Evolutionary conservation across 2,888 invertebrate genomes (phyloP).

Genomic region (Ennomos fuscantarius): DNA sequence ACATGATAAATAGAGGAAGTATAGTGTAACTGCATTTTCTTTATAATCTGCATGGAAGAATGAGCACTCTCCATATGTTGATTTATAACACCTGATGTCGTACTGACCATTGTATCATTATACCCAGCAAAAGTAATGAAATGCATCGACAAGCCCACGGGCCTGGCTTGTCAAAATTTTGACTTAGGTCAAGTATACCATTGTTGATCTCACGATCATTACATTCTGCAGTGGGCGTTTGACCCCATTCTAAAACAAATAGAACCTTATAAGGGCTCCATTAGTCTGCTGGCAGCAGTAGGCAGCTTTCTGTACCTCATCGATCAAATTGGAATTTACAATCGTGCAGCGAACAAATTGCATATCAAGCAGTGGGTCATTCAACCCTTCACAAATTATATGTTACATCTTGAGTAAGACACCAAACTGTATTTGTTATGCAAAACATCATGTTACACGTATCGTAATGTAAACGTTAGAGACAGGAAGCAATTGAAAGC

Average conservation of each 20-base stretch:
- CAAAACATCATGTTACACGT: slow-evolving; percentile 47
- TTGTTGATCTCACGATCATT: slow-evolving; percentile 63
- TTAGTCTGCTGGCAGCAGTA: slow-evolving; percentile 57
- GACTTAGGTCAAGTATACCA: slow-evolving; percentile 52
- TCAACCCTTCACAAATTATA: slow-evolving; percentile 42
- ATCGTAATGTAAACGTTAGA: slow-evolving; percentile 54
- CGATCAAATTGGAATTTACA: slow-evolving; percentile 37
- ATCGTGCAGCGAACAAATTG: slow-evolving; percentile 39
- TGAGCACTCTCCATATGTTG: slow-evolving; percentile 25
- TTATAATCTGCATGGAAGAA: slow-evolving; percentile 34
- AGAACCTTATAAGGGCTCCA: slow-evolving; percentile 67
- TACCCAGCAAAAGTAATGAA: slow-evolving; percentile 9
- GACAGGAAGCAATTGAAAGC: slow-evolving; percentile 59
- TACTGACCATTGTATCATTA: slow-evolving; percentile 25
- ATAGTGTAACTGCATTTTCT: slow-evolving; percentile 41
- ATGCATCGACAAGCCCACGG: slow-evolving; percentile 16
- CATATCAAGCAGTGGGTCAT: slow-evolving; percentile 34
- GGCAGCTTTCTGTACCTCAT: slow-evolving; percentile 56
- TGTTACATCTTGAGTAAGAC: slow-evolving; percentile 36
- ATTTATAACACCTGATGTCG: slow-evolving; percentile 35
- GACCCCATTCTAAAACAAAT: slow-evolving; percentile 59
- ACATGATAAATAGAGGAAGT: slow-evolving; percentile 40
- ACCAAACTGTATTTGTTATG: slow-evolving; percentile 46
- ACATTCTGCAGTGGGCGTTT: slow-evolving; percentile 64
- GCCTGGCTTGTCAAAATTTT: slow-evolving; percentile 38